Base-by-base conservation (phyloP, 1,140 invertebrate species). In the Caenorhabditis inopinata region DNA sequence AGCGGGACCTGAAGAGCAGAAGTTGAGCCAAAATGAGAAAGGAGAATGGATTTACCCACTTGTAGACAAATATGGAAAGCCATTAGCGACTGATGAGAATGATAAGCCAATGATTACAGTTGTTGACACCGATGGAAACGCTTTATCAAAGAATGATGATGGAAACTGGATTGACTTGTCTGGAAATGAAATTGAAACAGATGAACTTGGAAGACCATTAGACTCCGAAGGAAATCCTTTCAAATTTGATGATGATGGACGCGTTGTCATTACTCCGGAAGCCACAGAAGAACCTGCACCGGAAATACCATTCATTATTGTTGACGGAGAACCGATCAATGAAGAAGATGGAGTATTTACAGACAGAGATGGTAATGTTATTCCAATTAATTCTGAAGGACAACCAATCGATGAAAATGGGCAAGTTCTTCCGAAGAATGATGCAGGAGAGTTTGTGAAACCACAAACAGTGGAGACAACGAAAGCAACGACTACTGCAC, bases 41-140 rank as follows among this genome's bases (percentile, higher is more conserved):
- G 86, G 84, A 16, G 74, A 85, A 16, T 87, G 80, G 76, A 32
- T 85, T 11, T 87, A 87, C 79, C 86, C 85, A 35, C 48, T 79
- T 42, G 73, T 75, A 14, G 49, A 75, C 35, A 38, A 49, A 18
- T 29, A 35, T 21, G 81, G 81, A 58, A 73, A 58, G 46, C 35
- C 75, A 32, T 27, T 79, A 46, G 58, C 46, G n/a, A 80, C 78
- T 14, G 81, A 82, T 48, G 35, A 51, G 12, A 45, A 51, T 27
- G 25, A 75, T 23, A 80, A 80, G 18, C 79, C 79, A 46, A 21
- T 84, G 7, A 83, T 84, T 27, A 83, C 62, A 7, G 82, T 83
- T 14, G 29, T 83, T 25, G 79, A 79, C 38, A 58, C 21, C 12
- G 75, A 84, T 74, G 79, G 79, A 46, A 42, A 68, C 45, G 32